Conservation (phyloP, 2,888 invertebrate species). For the Thecophora atra region DNA sequence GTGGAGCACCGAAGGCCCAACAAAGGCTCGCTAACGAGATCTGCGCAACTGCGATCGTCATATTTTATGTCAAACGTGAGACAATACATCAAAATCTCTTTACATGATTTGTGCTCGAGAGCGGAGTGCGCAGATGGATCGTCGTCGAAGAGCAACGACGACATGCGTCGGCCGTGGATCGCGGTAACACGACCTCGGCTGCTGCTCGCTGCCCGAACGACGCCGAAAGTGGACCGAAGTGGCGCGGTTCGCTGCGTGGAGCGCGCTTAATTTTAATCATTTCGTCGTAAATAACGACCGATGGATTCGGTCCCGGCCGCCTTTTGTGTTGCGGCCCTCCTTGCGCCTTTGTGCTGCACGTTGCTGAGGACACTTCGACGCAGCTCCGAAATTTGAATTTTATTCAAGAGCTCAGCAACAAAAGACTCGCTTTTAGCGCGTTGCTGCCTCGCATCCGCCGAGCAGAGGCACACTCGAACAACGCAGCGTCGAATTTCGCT, state of each 20-base stretch:
- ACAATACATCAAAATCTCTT: constrained; percentile 27
- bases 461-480: not conserved
- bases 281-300: constrained; percentile 61
- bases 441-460: not conserved
- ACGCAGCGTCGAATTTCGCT: constrained; percentile 13
- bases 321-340: too few species aligned
- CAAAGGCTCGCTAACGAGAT: not conserved
- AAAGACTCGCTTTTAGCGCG: not conserved
- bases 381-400: constrained; percentile 10
- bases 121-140: not conserved
- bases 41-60: not conserved
- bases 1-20: not conserved
- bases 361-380: not conserved
- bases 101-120: not conserved
- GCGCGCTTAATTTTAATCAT: constrained; percentile 61
- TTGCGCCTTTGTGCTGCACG: too few species aligned
- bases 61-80: constrained; percentile 15
- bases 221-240: not conserved
- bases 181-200: constrained; percentile 28
- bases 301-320: constrained; percentile 42
- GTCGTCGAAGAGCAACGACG: not conserved
- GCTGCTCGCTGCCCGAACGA: constrained; percentile 1
- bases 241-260: constrained; percentile 19
- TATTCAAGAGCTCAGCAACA: not conserved
- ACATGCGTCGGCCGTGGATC: not conserved